A percentile compares a stretch with the other conserved stretches of the same genome.
These are phyloP conservation scores for Puma concolor DNA, from an alignment of 2,113 vertebrate species.

Conservation along the genomic window DNA sequence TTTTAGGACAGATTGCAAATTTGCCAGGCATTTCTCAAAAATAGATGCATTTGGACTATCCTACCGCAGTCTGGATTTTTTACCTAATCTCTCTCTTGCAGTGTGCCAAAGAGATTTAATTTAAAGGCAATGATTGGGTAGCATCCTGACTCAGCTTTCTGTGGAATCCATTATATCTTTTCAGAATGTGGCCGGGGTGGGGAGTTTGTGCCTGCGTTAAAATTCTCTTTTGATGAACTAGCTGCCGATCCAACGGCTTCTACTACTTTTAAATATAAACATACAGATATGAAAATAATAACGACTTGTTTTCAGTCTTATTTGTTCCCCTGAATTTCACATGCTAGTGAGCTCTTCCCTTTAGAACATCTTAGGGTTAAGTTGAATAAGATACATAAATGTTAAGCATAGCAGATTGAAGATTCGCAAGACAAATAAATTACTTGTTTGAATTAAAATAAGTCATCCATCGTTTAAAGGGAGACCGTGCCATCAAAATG, in stretches of 20 bases:
- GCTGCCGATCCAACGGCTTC: slow-evolving; percentile 53
- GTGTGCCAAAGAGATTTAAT: background rate
- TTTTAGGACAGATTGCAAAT: background rate
- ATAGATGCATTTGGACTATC: background rate
- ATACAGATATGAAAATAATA: slow-evolving; percentile 43
- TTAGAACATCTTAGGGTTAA: background rate
- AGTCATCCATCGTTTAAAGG: background rate
- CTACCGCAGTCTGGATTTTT: background rate
- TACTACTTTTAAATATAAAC: slow-evolving; percentile 67
- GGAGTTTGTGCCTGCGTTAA: slow-evolving; percentile 39
- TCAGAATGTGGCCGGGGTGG: background rate
- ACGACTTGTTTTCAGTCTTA: slow-evolving; percentile 57
- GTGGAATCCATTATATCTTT: slow-evolving; percentile 44
- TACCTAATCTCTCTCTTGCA: background rate
- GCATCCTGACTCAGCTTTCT: slow-evolving; percentile 46
- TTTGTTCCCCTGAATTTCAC: slow-evolving; percentile 63
- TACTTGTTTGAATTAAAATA: background rate
- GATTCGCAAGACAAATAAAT: background rate
- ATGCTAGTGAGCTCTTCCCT: slow-evolving; percentile 25
- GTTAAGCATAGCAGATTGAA: background rate
- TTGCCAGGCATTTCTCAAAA: background rate
- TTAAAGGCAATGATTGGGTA: background rate
- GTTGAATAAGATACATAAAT: background rate
- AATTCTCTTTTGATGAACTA: slow-evolving; percentile 48
- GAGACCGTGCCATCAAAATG: background rate